These are phyloP conservation scores for Athalia rosae DNA, from an alignment of 2,888 invertebrate genomes.

Conservation along the genomic window DNA sequence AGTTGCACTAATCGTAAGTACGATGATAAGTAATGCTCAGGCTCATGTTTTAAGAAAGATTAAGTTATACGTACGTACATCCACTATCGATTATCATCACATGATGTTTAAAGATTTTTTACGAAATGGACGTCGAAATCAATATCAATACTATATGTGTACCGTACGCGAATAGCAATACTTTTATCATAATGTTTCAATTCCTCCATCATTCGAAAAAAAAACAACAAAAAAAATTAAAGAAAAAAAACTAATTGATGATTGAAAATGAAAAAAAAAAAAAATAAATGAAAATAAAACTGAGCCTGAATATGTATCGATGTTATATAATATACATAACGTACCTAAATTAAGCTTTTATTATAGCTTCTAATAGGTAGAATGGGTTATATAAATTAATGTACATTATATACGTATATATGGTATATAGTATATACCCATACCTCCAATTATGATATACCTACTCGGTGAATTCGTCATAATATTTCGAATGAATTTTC, in stretches of 20 bases:
- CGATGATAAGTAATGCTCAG: constrained; percentile 17
- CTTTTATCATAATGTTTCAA: not conserved
- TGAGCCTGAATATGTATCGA: constrained; percentile 48
- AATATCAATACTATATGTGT: too few relatives aligned
- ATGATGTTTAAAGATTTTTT: too few relatives aligned
- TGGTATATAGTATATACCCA: not conserved
- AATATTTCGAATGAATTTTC: constrained; percentile 22
- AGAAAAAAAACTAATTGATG: not conserved
- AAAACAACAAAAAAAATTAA: not conserved
- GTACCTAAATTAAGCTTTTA: constrained; percentile 53
- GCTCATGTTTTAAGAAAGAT: constrained; percentile 32
- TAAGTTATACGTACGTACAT: not conserved
- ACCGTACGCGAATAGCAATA: too few relatives aligned
- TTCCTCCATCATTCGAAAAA: not conserved
- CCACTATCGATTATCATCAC: not conserved
- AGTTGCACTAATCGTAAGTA: not conserved
- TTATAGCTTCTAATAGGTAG: constrained; percentile 53
- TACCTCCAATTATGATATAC: too few relatives aligned
- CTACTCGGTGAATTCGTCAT: constrained; percentile 1
- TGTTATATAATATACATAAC: constrained; percentile 48
- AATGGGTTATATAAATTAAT: constrained; percentile 38
- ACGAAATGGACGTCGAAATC: too few relatives aligned
- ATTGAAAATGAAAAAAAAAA: not conserved
- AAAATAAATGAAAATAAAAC: not conserved
- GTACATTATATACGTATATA: constrained; percentile 29